Percentiles rank a stretch among this genome's conserved stretches.
These are phyloP conservation scores for Cyanistes caeruleus DNA, from an alignment of 2,113 vertebrate genomes.

Conservation along the genomic window DNA sequence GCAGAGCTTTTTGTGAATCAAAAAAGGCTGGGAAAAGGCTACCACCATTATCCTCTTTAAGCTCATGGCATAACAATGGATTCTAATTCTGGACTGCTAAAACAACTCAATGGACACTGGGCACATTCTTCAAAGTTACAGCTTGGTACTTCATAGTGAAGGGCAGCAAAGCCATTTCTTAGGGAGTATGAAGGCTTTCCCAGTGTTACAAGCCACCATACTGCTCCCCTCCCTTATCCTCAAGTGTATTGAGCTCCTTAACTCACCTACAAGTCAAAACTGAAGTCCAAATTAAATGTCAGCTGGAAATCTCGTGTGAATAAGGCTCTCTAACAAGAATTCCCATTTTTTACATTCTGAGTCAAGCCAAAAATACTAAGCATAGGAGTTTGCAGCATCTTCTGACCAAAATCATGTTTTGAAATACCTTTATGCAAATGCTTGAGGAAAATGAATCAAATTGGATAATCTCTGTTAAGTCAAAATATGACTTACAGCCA, in stretches of 20 bases:
- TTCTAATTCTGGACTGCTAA: neutral
- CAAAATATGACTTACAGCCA: neutral
- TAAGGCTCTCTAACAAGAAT: neutral
- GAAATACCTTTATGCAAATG: neutral
- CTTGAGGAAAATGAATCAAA: neutral
- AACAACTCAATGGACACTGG: neutral
- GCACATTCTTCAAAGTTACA: neutral
- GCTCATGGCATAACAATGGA: neutral
- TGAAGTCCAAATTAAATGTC: neutral
- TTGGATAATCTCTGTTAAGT: neutral
- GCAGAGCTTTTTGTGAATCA: neutral
- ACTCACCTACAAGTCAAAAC: neutral
- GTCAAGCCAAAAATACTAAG: neutral
- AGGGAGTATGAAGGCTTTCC: neutral
- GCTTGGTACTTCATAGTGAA: neutral
- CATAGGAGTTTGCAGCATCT: neutral
- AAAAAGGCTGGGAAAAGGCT: neutral
- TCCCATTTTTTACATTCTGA: neutral
- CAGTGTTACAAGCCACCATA: neutral
- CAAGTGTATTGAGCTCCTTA: neutral
- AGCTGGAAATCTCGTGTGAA: neutral
- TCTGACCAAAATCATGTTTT: neutral
- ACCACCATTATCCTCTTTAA: neutral
- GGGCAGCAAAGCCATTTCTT: neutral
- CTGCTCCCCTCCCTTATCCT: neutral